A percentile compares a stretch with the other conserved stretches of the same genome.
Conservation (phyloP, 2,113 vertebrate genomes). For the Apodemus speciosus region DNA sequence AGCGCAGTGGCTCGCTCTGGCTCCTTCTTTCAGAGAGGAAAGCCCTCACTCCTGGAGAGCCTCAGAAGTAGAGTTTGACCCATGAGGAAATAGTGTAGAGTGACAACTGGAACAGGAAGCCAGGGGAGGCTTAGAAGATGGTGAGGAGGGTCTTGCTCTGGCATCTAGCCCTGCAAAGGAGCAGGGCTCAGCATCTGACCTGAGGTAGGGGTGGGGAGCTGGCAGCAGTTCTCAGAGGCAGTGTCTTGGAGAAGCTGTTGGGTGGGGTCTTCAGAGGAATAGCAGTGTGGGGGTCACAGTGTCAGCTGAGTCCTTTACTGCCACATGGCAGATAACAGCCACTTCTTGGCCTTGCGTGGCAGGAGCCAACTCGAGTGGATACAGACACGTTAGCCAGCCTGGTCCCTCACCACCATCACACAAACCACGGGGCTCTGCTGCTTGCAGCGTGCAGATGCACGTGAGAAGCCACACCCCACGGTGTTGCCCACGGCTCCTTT, state of each 20-base stretch:
- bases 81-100: neutral
- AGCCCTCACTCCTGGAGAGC: fast-evolving
- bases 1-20: neutral
- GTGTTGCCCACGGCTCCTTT: fast-evolving
- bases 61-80: neutral
- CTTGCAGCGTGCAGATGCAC: fast-evolving
- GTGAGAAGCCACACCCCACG: fast-evolving
- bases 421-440: neutral
- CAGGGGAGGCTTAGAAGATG: fast-evolving
- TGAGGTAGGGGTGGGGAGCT: too few species aligned
- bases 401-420: neutral
- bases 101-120: neutral
- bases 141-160: neutral
- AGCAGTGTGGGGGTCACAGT: fast-evolving
- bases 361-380: fast-evolving
- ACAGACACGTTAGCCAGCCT: fast-evolving
- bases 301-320: fast-evolving
- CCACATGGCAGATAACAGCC: fast-evolving
- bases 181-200: fast-evolving
- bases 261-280: neutral
- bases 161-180: fast-evolving
- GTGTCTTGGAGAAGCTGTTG: neutral
- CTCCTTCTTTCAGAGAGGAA: neutral
- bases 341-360: fast-evolving
- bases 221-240: fast-evolving